phyloP scores from a whole-genome alignment of 2,113 vertebrate genomes.

The Tautogolabrus adspersus region DNA sequence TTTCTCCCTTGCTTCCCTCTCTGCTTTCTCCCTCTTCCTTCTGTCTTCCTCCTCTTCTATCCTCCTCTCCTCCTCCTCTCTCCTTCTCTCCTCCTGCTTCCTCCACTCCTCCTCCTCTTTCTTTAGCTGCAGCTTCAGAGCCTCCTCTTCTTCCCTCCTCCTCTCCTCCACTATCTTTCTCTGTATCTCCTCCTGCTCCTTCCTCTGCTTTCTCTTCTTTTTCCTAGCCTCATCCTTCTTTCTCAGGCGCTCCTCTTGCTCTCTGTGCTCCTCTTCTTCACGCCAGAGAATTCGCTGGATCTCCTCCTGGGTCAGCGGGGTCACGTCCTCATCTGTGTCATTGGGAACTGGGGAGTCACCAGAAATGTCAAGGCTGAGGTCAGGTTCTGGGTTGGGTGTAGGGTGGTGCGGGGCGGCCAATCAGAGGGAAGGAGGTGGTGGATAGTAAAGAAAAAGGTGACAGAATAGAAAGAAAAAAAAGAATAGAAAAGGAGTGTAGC shows the following conservation, averaged over 20 bases:
- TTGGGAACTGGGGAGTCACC: constrained; percentile 88
- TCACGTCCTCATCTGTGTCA: constrained; percentile 55
- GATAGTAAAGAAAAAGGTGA: background rate
- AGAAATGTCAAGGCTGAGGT: constrained; percentile 86
- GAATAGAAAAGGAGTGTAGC: constrained; percentile 3
- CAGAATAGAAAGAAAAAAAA: background rate
- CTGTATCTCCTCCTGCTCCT: constrained; percentile 70
- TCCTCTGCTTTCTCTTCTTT: constrained; percentile 75
- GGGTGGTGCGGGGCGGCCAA: constrained; percentile 56
- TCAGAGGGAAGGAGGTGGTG: constrained; percentile 23
- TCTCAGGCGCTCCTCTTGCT: constrained; percentile 69
- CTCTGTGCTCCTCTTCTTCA: constrained; percentile 68
- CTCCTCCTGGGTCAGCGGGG: constrained; percentile 61
- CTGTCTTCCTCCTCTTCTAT: constrained; percentile 37
- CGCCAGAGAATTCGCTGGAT: constrained; percentile 68
- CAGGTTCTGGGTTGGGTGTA: constrained; percentile 60
- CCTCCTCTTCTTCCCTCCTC: constrained; percentile 70
- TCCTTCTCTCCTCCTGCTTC: constrained; percentile 45
- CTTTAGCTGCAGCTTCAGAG: constrained; percentile 56
- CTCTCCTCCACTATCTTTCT: constrained; percentile 64
- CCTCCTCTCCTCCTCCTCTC: constrained; percentile 35
- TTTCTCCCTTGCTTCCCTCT: constrained; percentile 48
- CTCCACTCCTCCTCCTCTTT: constrained; percentile 56
- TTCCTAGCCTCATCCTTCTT: constrained; percentile 72
- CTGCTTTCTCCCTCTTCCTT: constrained; percentile 56